A percentile compares a stretch with the other conserved stretches of the same genome.
Evolutionary conservation across 2,113 vertebrate genomes (phyloP).

Genomic region (Antigone vipio): DNA sequence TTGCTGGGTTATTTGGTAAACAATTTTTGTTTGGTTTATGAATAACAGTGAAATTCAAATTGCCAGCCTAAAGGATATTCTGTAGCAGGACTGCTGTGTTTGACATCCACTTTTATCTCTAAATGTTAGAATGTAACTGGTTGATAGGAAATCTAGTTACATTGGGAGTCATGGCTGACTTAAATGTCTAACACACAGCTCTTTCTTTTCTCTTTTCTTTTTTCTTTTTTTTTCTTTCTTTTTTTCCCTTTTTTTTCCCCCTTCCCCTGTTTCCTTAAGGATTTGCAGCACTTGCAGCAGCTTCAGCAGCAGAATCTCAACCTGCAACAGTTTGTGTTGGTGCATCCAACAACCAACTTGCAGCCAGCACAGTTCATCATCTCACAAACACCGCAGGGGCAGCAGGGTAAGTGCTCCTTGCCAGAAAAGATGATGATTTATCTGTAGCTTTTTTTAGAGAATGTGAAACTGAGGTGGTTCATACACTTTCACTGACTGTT

Average conservation of each 20-base stretch:
- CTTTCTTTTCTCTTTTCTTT: not conserved
- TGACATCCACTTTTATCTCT: not conserved
- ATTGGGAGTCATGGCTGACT: not conserved
- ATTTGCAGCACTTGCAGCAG: slow-evolving; percentile 86
- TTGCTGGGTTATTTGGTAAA: not conserved
- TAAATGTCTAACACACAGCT: slow-evolving; percentile 46
- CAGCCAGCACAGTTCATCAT: slow-evolving; percentile 97
- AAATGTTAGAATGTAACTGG: not conserved
- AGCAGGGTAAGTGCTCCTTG: slow-evolving; percentile 83
- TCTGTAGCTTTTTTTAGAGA: not conserved
- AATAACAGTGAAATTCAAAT: not conserved
- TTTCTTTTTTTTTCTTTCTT: not conserved
- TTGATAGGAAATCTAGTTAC: not conserved
- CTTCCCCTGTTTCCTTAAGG: slow-evolving; percentile 64
- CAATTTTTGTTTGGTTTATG: not conserved
- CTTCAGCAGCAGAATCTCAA: slow-evolving; percentile 96
- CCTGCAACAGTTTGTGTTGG: slow-evolving; percentile 96
- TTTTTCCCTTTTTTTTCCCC: rapidly evolving
- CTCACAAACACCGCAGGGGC: slow-evolving; percentile 94
- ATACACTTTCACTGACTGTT: not conserved
- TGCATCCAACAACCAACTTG: slow-evolving; percentile 92
- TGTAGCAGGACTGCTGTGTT: not conserved
- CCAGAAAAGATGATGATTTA: not conserved
- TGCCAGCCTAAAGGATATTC: not conserved
- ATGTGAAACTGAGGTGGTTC: not conserved